Base-by-base conservation (phyloP, 2,888 invertebrate genomes). In the Tanypteryx hageni region DNA sequence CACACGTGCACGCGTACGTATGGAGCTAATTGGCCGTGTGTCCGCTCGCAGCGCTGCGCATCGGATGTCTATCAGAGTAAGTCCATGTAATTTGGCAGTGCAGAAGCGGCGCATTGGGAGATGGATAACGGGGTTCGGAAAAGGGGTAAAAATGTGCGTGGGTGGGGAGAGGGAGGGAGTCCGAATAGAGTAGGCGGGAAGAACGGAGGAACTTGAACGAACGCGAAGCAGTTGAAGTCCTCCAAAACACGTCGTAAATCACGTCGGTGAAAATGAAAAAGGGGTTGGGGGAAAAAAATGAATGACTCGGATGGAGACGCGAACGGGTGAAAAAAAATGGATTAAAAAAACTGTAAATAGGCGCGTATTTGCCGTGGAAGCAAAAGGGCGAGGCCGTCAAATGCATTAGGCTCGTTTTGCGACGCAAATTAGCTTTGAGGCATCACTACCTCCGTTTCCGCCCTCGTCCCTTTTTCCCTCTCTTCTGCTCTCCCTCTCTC, bases 341-440 rank as follows among this genome's bases (percentile, higher is more conserved):
- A 64, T 59, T 31, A 59, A 61, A 86, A n/a, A 86, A 27, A 61
- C 22, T 18, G 59, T 86, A 61, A 86, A 86, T 61, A 61, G 85
- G 58, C 9, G 85, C n/a, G 58, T 58, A 85, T 85, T 85, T 85
- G 57, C 85, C 85, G 18, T 10, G 86, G 61, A 27, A 61, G 86
- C 31, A 86, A 86, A 86, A 61, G 27, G 86, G 27, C 31, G 86
- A 61, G 58, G 86, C 58, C 61, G 59, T 86, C 86, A 86, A 86
- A 61, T 86, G 59, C 31, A 86, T 86, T 86, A 86, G 59, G 86
- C 86, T 86, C 27, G 86, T 86, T 86, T 86, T 86, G 86, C 86
- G 86, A 61, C 86, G 59, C 86, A 86, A 86, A 86, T 86, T 86
- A 86, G 86, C 86, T 86, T 86, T 86, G 86, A 61, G 86, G 86